phyloP scores from a whole-genome alignment of 2,113 vertebrate genomes.

The Lutjanus erythropterus region DNA sequence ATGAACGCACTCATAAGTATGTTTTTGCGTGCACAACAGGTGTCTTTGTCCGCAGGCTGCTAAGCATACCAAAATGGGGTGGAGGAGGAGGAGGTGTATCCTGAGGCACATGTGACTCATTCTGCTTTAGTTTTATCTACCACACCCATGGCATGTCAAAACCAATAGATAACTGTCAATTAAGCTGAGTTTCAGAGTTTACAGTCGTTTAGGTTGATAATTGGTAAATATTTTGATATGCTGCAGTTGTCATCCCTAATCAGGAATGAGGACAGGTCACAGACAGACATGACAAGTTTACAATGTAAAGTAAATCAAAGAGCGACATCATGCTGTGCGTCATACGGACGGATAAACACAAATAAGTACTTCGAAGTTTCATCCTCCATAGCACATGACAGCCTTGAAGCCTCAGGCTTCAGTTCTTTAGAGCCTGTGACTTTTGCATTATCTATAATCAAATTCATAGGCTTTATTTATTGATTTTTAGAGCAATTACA shows the following conservation, averaged over 20 bases:
- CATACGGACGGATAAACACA: background rate
- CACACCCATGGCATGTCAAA: constrained; percentile 48
- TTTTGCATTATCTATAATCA: background rate
- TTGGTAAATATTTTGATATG: background rate
- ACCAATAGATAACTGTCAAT: background rate
- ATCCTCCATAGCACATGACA: background rate
- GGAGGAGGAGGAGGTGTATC: constrained; percentile 56
- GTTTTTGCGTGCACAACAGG: constrained; percentile 48
- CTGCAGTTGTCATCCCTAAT: background rate
- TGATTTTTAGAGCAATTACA: background rate
- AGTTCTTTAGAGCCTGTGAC: background rate
- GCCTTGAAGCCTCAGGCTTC: background rate
- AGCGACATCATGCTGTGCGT: background rate
- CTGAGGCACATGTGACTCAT: constrained; percentile 34
- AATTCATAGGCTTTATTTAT: background rate
- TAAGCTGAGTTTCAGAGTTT: background rate
- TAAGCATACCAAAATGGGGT: constrained; percentile 65
- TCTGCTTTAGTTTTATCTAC: constrained; percentile 26
- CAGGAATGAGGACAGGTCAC: background rate
- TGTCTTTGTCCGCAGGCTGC: constrained; percentile 55
- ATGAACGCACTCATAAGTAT: background rate
- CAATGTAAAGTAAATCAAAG: background rate
- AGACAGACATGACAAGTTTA: background rate
- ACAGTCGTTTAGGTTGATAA: background rate
- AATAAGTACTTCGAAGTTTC: background rate